phyloP scores from a whole-genome alignment of 2,888 invertebrate genomes.

The Tribolium freemani region DNA sequence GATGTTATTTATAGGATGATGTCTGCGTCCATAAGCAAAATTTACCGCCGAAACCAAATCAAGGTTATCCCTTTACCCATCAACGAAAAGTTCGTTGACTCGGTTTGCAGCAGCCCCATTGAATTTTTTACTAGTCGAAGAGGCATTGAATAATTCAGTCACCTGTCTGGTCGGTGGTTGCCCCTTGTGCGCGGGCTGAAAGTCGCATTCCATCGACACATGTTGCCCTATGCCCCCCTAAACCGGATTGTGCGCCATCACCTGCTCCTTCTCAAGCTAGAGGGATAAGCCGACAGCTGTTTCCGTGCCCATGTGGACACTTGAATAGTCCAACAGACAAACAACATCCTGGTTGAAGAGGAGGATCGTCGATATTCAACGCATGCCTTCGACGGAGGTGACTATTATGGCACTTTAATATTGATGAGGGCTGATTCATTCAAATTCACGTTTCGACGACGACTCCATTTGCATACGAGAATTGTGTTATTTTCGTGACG shows the following conservation, averaged over 20 bases:
- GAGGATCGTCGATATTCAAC: conserved; percentile 15
- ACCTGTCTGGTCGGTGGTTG: conserved; percentile 46
- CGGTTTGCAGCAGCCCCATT: conserved; percentile 29
- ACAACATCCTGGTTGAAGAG: conserved; percentile 30
- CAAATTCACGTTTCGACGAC: conserved; percentile 36
- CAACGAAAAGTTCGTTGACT: conserved; percentile 41
- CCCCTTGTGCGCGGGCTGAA: conserved; percentile 40
- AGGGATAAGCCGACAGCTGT: conserved; percentile 57
- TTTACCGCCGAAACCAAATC: conserved; percentile 24
- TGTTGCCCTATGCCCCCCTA: conserved; percentile 51
- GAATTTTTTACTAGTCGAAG: conserved; percentile 37
- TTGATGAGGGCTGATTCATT: conserved; percentile 44
- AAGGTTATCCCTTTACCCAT: conserved; percentile 7
- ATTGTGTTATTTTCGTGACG: conserved; percentile 40
- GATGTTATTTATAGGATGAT: conserved; percentile 46
- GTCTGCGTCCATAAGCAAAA: conserved; percentile 42
- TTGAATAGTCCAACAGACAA: conserved; percentile 35
- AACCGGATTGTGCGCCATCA: conserved; percentile 59
- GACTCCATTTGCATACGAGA: conserved; percentile 40
- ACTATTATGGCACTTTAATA: conserved; percentile 37
- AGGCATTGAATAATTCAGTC: conserved; percentile 43
- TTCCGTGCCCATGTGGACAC: conserved; percentile 54
- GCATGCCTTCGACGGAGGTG: conserved; percentile 26
- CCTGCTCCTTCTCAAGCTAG: conserved; percentile 57
- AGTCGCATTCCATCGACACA: conserved; percentile 49